These are phyloP conservation scores for Corythucha ciliata DNA, from an alignment of 2,888 invertebrate species.

Conservation along the genomic window DNA sequence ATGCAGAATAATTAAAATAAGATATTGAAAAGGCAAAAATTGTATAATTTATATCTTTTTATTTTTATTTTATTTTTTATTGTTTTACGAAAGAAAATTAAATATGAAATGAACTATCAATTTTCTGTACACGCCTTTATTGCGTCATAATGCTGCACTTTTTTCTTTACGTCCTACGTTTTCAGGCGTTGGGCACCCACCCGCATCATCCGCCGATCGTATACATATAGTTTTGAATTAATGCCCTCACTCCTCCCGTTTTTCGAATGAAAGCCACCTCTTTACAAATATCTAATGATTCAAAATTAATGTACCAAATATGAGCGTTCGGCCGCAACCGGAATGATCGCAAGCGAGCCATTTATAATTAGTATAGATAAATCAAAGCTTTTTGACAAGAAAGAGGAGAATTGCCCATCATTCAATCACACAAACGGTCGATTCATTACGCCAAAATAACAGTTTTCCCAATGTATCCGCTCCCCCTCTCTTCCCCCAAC, in stretches of 20 bases:
- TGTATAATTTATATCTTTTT: too few relatives aligned
- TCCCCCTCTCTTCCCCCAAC: background rate
- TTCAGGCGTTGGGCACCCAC: too few relatives aligned
- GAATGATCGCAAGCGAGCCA: background rate
- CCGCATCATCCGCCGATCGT: too few relatives aligned
- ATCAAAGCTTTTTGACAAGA: slow-evolving; percentile 24
- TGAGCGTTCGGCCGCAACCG: slow-evolving; percentile 18
- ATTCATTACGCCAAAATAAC: slow-evolving; percentile 20
- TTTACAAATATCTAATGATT: slow-evolving; percentile 26
- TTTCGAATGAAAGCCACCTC: background rate
- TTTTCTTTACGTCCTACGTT: too few relatives aligned
- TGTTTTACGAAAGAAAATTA: too few relatives aligned
- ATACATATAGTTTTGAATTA: slow-evolving; percentile 15
- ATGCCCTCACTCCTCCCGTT: slow-evolving; percentile 10
- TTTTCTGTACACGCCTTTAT: too few relatives aligned
- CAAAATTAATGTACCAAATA: slow-evolving; percentile 31
- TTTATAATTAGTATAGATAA: slow-evolving; percentile 30
- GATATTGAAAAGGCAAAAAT: too few relatives aligned
- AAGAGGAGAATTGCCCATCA: slow-evolving; percentile 1
- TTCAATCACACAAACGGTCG: slow-evolving; percentile 20
- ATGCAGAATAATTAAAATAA: too few relatives aligned
- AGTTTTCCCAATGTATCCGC: slow-evolving; percentile 3
- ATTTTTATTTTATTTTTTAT: too few relatives aligned
- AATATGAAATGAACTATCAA: too few relatives aligned
- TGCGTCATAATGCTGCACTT: too few relatives aligned